Percentiles rank a stretch among this genome's conserved stretches.
Conservation (phyloP, 2,797 vertebrate genomes). For the Todus mexicanus region DNA sequence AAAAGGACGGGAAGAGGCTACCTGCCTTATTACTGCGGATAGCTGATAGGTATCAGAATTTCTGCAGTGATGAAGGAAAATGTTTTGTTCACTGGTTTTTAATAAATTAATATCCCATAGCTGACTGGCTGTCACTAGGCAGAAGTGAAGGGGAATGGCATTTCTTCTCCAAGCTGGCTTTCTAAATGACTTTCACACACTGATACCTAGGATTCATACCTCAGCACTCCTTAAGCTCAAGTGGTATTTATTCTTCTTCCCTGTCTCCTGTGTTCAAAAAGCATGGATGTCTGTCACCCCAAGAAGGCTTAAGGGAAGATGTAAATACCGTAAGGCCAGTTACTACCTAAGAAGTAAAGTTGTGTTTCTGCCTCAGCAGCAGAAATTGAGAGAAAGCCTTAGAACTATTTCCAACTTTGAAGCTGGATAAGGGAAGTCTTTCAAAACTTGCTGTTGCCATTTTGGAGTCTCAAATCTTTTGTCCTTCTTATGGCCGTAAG, state of each 20-base stretch:
- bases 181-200: neutral
- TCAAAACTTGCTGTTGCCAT: neutral
- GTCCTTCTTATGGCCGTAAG: neutral
- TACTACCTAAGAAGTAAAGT: neutral
- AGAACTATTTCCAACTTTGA: neutral
- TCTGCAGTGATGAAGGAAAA: neutral
- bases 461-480: neutral
- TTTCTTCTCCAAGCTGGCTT: neutral
- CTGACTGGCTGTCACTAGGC: neutral
- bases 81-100: neutral
- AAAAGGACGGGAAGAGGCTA: neutral
- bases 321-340: neutral
- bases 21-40: neutral
- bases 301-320: neutral
- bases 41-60: neutral
- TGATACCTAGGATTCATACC: neutral
- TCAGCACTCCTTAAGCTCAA: neutral
- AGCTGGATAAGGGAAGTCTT: neutral
- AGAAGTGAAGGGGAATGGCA: neutral
- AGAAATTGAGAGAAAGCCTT: neutral
- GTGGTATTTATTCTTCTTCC: neutral
- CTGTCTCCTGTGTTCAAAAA: neutral
- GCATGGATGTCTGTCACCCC: neutral
- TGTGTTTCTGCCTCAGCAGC: neutral
- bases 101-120: neutral